Conservation (phyloP, 2,797 vertebrate genomes). For the Carcharodon carcharias region DNA sequence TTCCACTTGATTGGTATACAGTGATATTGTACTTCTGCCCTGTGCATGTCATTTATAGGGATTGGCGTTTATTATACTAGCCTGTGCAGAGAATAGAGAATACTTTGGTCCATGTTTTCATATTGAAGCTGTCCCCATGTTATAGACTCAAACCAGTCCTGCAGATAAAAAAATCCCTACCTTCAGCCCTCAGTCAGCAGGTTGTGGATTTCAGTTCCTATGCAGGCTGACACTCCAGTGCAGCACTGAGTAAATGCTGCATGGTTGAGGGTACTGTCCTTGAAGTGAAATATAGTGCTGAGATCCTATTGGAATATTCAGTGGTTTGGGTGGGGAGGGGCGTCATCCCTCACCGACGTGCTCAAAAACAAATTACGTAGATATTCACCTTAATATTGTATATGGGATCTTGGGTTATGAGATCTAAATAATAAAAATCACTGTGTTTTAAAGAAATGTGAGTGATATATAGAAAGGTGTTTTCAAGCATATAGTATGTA, state of each 20-base stretch:
- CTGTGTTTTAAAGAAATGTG: too few relatives aligned
- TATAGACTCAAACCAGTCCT: not conserved
- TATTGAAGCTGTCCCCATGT: not conserved
- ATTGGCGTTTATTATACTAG: not conserved
- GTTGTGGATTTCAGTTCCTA: not conserved
- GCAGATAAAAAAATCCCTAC: not conserved
- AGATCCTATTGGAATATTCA: not conserved
- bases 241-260: not conserved
- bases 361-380: not conserved
- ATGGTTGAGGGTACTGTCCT: not conserved
- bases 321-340: not conserved
- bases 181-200: not conserved
- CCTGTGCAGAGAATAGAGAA: not conserved
- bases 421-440: too few relatives aligned
- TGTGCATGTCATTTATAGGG: not conserved
- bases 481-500: too few relatives aligned
- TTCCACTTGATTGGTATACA: not conserved
- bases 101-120: not conserved
- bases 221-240: not conserved
- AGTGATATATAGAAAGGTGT: too few relatives aligned
- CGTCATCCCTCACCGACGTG: not conserved
- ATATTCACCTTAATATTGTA: not conserved
- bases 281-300: not conserved
- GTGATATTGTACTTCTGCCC: not conserved
- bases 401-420: not conserved